Evolutionary conservation across 1,140 invertebrate species (phyloP), one percentile per base, ranked within the genome.

Genomic region (Antheraea mylitta): DNA sequence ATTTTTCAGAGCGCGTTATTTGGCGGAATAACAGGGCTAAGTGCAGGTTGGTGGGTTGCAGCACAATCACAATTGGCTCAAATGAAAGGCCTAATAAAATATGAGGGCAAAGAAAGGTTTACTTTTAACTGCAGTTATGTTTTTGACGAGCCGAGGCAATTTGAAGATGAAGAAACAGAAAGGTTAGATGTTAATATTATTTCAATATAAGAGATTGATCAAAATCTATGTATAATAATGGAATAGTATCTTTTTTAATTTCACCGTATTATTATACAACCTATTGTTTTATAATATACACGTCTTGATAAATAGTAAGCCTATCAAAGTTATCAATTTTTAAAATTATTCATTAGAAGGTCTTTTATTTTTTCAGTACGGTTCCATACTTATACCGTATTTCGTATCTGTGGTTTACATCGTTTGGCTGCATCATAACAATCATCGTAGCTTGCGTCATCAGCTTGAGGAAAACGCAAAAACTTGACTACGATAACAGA

Each of bases 41-140:
- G 93, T 18, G 94, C 97, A 45, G 96, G 97, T 90, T 94, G 96
- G 69, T 98, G 97, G 97, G 93, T 99, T 45, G 96, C 96, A 48
- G 91, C 98, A 18, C 96, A 96, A 11, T 95, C 96, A 0, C 96
- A 98, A 86, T 85, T 95, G 6, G 94, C 95, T 0, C 95, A 96
- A 61, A 94, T 95, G 0, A 91, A 85, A 18, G 95, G 94, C 1
- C 84, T 92, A 70, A 69, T 94, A 48, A 94, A 83, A n/a, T 95
- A 95, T 74, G 89, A 93, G 3, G 93, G 94, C 62, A 96, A 96
- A 85, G 93, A 94, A 0, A 92, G 95, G 22, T 95, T 93, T 7
- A 95, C 94, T 0, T 93, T 95, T 48, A 96, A 96, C n/a, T 98
- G 97, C 81, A 94, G 94, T 11, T 96, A 96, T 72, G 82, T 81